Evolutionary conservation across 2,113 vertebrate species (phyloP).

Genomic region (Casuarius casuarius): DNA sequence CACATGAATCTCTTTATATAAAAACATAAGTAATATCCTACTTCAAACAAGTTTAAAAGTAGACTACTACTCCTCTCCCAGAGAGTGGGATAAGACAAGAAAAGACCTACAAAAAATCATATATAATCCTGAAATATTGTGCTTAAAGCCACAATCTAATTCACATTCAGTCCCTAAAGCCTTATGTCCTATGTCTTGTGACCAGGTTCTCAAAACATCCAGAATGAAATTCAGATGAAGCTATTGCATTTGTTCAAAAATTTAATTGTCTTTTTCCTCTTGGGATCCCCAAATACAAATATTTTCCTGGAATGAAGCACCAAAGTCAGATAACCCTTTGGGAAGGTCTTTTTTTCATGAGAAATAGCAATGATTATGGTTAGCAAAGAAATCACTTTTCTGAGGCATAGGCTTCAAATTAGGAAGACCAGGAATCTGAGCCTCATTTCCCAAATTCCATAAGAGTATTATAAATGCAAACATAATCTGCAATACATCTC

Average conservation of each 20-base stretch:
- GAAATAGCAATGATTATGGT: not conserved
- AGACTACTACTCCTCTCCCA: not conserved
- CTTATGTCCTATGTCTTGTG: not conserved
- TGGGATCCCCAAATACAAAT: not conserved
- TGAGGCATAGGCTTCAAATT: not conserved
- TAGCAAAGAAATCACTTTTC: not conserved
- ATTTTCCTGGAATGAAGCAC: not conserved
- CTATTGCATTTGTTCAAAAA: not conserved
- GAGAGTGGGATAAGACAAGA: not conserved
- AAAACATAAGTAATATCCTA: not conserved
- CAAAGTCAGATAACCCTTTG: not conserved
- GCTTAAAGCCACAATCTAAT: not conserved
- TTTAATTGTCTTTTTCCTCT: not conserved
- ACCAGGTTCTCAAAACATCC: not conserved
- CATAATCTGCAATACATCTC: not conserved
- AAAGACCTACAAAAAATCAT: not conserved
- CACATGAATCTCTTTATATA: not conserved
- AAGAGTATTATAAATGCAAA: not conserved
- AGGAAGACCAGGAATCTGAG: not conserved
- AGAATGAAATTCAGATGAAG: not conserved
- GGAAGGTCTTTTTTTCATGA: not conserved
- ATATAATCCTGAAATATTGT: not conserved
- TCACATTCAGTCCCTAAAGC: not conserved
- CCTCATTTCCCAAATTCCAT: not conserved
- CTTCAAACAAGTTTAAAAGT: not conserved